Base-by-base conservation (phyloP, 2,888 invertebrate genomes). In the Thereva nobilitata region DNA sequence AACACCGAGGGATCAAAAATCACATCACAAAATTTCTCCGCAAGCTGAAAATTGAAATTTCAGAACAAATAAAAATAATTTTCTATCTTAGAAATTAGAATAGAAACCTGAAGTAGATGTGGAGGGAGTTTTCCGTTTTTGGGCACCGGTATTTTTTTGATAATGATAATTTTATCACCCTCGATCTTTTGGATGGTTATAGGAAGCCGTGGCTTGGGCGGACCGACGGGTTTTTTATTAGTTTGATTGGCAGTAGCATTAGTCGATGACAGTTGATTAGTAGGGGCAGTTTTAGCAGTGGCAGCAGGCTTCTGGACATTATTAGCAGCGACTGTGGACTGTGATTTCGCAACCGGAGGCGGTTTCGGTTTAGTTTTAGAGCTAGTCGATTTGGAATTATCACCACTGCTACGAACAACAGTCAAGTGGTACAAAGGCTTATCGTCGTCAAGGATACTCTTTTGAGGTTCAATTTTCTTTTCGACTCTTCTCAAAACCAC, bases 91-190 rank as follows among this genome's bases (percentile, higher is more conserved):
- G 42, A 44, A 38, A 34, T 65, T 68, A 66, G 70, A 73, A 71
- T 73, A 80, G 80, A 77, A 79, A 80, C 77, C 80, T 80, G 74
- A 54, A 75, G 73, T 69, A 80, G 78, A 74, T 77, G 76, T 49
- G 77, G 78, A 74, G 80, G 80, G 69, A 80, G 74, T 78, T 80
- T 80, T 72, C 79, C 77, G 72, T 80, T 80, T 74, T 81, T 80
- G 63, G 80, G 81, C 64, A 80, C 76, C 50, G 77, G 74, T 67
- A 81, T 78, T 73, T 80, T 80, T 74, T 81, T 80, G 66, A 80
- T 80, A 59, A 81, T 80, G 40, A 80, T 79, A 52, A 80, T 81
- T 73, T 81, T 81, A 73, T 80, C 80, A 66, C 81, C 81, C 74
- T 79, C 80, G 72, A 81, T 80, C 70, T 74, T 80, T 65, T 80